These are phyloP conservation scores for Panurus biarmicus DNA, from an alignment of 2,113 vertebrate genomes.

Conservation along the genomic window DNA sequence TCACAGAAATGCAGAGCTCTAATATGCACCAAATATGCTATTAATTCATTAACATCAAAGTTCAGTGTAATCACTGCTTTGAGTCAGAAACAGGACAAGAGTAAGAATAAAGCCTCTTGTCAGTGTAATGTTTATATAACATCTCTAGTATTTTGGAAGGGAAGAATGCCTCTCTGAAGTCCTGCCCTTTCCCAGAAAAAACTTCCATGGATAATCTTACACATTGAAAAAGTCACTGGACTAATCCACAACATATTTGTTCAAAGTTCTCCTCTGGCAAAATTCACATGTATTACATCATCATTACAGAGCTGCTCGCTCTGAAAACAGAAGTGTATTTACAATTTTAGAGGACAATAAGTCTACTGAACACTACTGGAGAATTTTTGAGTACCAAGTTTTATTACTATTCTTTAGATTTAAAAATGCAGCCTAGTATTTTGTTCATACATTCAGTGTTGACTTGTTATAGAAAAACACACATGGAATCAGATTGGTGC, in stretches of 20 bases:
- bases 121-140: not conserved
- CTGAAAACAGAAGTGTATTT: constrained; percentile 2
- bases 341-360: not conserved
- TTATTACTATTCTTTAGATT: not conserved
- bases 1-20: not conserved
- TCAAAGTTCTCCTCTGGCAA: constrained; percentile 3
- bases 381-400: not conserved
- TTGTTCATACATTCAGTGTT: not conserved
- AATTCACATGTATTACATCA: not conserved
- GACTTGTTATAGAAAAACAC: constrained; percentile 37
- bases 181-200: not conserved
- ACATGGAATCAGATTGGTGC: not conserved
- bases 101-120: not conserved
- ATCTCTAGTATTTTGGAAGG: not conserved
- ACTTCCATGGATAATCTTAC: not conserved
- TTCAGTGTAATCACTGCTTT: not conserved
- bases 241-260: constrained; percentile 6
- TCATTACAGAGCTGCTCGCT: not conserved
- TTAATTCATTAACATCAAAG: not conserved
- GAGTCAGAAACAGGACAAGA: not conserved
- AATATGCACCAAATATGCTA: not conserved
- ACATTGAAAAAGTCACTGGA: constrained; percentile 2
- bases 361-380: not conserved
- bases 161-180: not conserved
- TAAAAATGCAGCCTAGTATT: not conserved